Conservation (phyloP, 2,888 invertebrate species). For the Tachina fera region DNA sequence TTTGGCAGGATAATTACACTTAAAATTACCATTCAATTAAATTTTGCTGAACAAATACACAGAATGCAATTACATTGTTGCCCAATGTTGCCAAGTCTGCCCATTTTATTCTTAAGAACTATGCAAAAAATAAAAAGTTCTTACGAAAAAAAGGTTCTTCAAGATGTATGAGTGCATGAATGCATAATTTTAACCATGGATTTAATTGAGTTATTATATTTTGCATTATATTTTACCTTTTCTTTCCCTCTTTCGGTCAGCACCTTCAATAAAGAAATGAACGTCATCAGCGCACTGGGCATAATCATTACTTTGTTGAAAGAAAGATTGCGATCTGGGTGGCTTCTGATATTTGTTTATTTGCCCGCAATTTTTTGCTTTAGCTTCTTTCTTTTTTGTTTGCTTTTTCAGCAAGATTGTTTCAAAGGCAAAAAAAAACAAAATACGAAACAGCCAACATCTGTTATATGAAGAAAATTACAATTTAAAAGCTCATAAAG, state of each 20-base stretch:
- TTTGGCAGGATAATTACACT: conserved; percentile 65
- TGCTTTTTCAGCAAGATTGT: conserved; percentile 37
- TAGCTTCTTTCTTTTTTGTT: background rate
- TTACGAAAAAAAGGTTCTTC: background rate
- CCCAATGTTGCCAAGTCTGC: conserved; percentile 27
- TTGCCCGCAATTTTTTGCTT: conserved; percentile 28
- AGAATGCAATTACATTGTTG: conserved; percentile 58
- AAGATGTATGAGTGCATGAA: conserved; percentile 16
- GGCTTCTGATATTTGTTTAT: conserved; percentile 70
- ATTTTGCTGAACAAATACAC: conserved; percentile 44
- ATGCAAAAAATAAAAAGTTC: background rate
- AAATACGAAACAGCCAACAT: conserved; percentile 52
- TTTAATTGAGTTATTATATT: conserved; percentile 70
- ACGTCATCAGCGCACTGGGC: conserved; percentile 45
- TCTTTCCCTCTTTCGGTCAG: background rate
- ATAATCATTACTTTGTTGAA: conserved; percentile 66
- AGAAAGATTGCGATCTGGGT: conserved; percentile 72
- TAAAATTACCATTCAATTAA: conserved; percentile 63
- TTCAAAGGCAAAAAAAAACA: background rate
- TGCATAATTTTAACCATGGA: conserved; percentile 56
- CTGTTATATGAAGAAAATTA: conserved; percentile 54
- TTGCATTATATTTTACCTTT: conserved; percentile 30
- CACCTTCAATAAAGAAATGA: conserved; percentile 4
- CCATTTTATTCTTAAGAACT: background rate
- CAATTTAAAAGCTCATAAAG: conserved; percentile 41